Percentiles rank a stretch among this genome's conserved stretches.
Conservation (phyloP, 2,888 invertebrate genomes). For the Kuschelorhynchus macadamiae region DNA sequence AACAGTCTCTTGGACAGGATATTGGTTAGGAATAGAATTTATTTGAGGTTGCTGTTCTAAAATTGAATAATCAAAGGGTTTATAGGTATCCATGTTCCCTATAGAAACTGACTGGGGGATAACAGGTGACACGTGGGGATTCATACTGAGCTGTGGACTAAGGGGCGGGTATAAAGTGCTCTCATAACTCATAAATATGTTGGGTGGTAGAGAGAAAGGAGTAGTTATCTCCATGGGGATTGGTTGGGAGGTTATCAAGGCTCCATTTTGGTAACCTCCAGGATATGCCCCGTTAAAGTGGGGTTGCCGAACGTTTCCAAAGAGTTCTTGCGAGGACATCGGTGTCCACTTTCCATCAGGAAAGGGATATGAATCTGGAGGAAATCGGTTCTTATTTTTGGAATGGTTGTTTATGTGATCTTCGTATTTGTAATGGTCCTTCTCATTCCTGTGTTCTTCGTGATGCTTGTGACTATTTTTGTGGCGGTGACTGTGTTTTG, state of each 20-base stretch:
- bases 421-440: slow-evolving; percentile 6
- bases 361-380: not conserved
- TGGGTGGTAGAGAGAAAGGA: slow-evolving; percentile 7
- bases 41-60: slow-evolving; percentile 15
- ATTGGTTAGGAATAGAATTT: not conserved
- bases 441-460: not conserved
- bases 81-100: slow-evolving; percentile 17
- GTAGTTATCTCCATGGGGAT: slow-evolving; percentile 38
- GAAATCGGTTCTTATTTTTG: not conserved
- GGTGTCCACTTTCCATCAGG: slow-evolving; percentile 18
- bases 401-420: not conserved
- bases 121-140: too few relatives aligned
- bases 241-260: slow-evolving; percentile 8
- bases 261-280: slow-evolving; percentile 3
- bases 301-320: slow-evolving; percentile 8
- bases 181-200: not conserved
- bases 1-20: not conserved
- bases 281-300: not conserved
- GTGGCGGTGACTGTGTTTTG: not conserved
- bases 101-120: not conserved
- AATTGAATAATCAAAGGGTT: slow-evolving; percentile 35
- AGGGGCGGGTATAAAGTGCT: slow-evolving; percentile 30
- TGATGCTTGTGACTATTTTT: not conserved
- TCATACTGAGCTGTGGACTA: not conserved
- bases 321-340: slow-evolving; percentile 24